phyloP scores from a whole-genome alignment of 2,113 vertebrate genomes.

The Petroica traversi region DNA sequence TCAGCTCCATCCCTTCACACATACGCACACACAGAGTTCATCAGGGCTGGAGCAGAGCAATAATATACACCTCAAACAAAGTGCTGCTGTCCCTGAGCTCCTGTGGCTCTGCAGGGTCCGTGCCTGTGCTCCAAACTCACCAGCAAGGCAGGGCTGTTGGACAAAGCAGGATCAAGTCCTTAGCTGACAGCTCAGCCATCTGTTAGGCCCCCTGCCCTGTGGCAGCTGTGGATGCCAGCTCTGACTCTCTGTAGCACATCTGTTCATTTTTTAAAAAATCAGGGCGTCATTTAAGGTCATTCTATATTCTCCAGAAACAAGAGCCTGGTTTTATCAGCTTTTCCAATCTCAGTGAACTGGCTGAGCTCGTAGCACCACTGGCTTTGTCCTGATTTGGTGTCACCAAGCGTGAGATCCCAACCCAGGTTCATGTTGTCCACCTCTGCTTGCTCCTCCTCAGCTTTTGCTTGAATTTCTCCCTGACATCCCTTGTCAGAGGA shows the following conservation, averaged over 20 bases:
- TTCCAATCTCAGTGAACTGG: background rate
- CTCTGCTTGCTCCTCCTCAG: constrained; percentile 65
- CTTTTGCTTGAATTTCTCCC: constrained; percentile 69
- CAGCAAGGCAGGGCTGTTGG: background rate
- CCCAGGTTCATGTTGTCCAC: constrained; percentile 10
- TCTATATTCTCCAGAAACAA: background rate
- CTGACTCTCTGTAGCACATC: constrained; percentile 31
- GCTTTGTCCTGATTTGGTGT: background rate
- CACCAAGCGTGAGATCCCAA: background rate
- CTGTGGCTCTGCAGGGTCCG: background rate
- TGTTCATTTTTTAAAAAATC: background rate
- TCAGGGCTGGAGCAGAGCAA: background rate
- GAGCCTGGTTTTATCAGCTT: background rate
- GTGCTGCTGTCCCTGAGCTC: background rate
- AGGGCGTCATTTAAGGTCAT: constrained; percentile 18
- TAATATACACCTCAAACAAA: background rate
- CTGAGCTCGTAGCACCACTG: background rate
- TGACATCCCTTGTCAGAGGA: background rate
- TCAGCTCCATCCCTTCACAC: background rate
- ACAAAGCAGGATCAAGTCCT: background rate
- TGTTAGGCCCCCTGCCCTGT: background rate
- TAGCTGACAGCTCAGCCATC: constrained; percentile 32
- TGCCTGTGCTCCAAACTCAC: background rate
- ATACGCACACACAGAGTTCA: background rate
- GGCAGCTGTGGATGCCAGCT: constrained; percentile 29